A percentile compares a stretch with the other conserved stretches of the same genome.
Conservation (phyloP, 2,888 invertebrate species). For the Ectemnius lituratus region DNA sequence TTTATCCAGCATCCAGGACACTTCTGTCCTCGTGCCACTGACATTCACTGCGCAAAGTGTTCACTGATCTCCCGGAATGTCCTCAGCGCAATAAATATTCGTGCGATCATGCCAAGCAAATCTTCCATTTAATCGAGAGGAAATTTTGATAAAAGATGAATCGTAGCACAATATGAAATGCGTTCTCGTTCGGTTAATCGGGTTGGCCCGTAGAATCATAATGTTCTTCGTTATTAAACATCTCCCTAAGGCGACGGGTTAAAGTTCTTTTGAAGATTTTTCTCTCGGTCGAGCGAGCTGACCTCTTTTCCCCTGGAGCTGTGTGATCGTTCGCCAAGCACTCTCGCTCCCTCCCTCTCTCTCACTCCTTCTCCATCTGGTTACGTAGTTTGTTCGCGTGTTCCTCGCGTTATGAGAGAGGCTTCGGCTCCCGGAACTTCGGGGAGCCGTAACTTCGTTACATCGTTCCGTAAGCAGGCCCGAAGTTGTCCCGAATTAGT, state of each 20-base stretch:
- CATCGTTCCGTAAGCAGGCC: constrained; percentile 50
- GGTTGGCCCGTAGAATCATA: neutral
- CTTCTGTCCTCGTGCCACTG: constrained; percentile 18
- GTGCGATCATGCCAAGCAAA: neutral
- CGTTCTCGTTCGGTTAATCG: too few relatives aligned
- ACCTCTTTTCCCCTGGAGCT: too few relatives aligned
- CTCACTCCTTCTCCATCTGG: neutral
- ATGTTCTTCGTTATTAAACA: neutral
- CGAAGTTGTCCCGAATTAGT: constrained; percentile 56
- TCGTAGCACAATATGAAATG: too few relatives aligned
- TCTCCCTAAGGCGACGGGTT: too few relatives aligned
- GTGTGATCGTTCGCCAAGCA: too few relatives aligned
- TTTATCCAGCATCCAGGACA: constrained; percentile 11
- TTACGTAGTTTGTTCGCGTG: neutral
- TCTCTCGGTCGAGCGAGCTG: too few relatives aligned
- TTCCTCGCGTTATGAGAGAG: constrained; percentile 35
- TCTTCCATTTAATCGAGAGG: neutral
- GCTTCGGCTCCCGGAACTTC: constrained; percentile 44
- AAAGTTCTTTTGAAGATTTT: too few relatives aligned
- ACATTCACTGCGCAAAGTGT: neutral
- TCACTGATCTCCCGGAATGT: neutral
- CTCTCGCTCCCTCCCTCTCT: too few relatives aligned
- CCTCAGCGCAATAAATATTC: neutral
- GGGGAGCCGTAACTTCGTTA: constrained; percentile 55
- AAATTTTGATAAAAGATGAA: too few relatives aligned